phyloP scores from a whole-genome alignment of 2,113 vertebrate genomes.

The Chaenocephalus aceratus region DNA sequence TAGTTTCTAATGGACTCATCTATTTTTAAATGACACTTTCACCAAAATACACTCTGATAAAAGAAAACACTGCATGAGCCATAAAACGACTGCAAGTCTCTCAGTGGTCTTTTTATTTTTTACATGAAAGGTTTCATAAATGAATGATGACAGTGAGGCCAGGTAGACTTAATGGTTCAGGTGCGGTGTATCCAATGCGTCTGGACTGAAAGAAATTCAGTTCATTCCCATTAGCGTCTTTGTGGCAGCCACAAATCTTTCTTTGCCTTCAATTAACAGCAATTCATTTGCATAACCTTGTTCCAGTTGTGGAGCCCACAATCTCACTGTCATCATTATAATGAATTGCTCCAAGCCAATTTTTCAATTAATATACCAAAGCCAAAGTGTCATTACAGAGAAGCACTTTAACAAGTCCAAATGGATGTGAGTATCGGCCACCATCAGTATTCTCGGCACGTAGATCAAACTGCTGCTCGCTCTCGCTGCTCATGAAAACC shows the following conservation, averaged over 20 bases:
- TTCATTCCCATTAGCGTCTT: conserved; percentile 11
- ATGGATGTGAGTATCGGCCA: not conserved
- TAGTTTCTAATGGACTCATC: conserved; percentile 68
- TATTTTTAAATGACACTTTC: conserved; percentile 66
- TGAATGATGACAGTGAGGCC: conserved; percentile 56
- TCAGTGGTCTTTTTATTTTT: conserved; percentile 24
- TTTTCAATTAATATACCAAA: conserved; percentile 10
- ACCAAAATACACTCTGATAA: conserved; percentile 46
- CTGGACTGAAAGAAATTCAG: not conserved
- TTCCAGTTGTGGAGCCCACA: not conserved
- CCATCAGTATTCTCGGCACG: not conserved
- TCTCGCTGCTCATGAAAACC: not conserved
- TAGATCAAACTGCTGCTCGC: not conserved
- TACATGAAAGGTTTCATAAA: conserved; percentile 54
- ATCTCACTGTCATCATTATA: not conserved
- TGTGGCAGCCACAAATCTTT: not conserved
- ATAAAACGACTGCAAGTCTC: conserved; percentile 63
- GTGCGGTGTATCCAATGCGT: not conserved
- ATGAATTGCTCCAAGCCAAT: not conserved
- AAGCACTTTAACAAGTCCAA: conserved; percentile 12
- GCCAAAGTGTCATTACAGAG: not conserved
- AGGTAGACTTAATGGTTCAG: not conserved
- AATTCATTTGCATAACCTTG: conserved; percentile 3
- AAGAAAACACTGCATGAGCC: conserved; percentile 11
- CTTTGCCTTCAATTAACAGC: not conserved